Evolutionary conservation across 2,888 invertebrate species (phyloP).

Genomic region (Orchesellides sinensis): DNA sequence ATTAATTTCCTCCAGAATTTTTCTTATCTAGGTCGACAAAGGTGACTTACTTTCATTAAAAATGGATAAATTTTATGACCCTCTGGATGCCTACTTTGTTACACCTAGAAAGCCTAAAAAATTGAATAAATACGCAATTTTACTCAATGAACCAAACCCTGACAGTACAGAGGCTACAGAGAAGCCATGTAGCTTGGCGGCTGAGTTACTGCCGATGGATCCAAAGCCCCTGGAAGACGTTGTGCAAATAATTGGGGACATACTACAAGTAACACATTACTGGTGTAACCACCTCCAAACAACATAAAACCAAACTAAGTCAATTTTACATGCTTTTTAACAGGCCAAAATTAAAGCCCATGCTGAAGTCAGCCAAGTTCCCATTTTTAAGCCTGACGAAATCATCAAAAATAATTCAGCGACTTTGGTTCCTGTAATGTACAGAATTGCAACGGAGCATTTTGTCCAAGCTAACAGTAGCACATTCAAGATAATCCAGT

Average conservation of each 20-base stretch:
- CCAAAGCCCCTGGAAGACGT: constrained; percentile 7
- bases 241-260: constrained; percentile 38
- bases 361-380: constrained; percentile 37
- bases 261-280: constrained; percentile 20
- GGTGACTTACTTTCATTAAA: not conserved
- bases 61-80: constrained; percentile 24
- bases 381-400: constrained; percentile 58
- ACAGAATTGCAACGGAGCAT: constrained; percentile 66
- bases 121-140: constrained; percentile 52
- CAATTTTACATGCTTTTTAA: too few relatives aligned
- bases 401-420: constrained; percentile 53
- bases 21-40: not conserved
- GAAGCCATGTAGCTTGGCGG: constrained; percentile 12
- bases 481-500: constrained; percentile 71
- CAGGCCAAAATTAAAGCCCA: constrained; percentile 63
- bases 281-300: too few relatives aligned
- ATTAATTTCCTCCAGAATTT: too few relatives aligned
- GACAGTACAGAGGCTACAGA: not conserved
- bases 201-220: constrained; percentile 20
- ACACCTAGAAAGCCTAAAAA: constrained; percentile 11
- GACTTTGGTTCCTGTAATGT: constrained; percentile 68
- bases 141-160: constrained; percentile 42
- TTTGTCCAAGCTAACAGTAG: constrained; percentile 59
- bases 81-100: constrained; percentile 10
- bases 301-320: too few relatives aligned